Base-by-base conservation (phyloP, 2,888 invertebrate genomes). In the Lordiphosa fenestrarum region DNA sequence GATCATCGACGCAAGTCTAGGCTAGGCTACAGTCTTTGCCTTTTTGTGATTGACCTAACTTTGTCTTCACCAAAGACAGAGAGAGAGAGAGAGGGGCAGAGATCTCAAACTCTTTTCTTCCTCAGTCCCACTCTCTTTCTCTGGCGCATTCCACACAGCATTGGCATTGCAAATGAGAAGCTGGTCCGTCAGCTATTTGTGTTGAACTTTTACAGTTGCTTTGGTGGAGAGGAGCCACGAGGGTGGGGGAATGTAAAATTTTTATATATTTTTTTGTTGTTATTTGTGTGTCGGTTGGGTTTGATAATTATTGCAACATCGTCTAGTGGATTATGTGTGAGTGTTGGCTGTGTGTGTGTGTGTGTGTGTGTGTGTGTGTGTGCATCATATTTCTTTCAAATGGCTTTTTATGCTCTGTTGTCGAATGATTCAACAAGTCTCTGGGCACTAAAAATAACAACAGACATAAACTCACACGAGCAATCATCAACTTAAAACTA, bases 261-360 rank as follows among this genome's bases (percentile, higher is more conserved):
- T 41, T 6, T 44, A 30, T 30, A 9, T 30, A 9, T 30, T 7
- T 30, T 19, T 19, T 44, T 30, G 7, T 44, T 44, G 30, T 44
- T 40, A 23, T 19, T 40, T 21, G 19, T 44, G 44, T 44, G 44
- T 44, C 42, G 38, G 53, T 59, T 46, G 36, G 47, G 46, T 47
- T 71, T 74, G 80, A 73, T 74, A 80, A 69, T 73, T 75, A 73
- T 75, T 75, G 77, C 82, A 81, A 81, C 74, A 75, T 73, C 59
- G 52, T 41, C 13, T 5, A n/a, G 37, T 61, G 60, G 62, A 61
- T 44, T 25, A 41, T 38, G 10, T 62, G n/a, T 21, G 39, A 44
- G 40, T 50, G 36, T 19, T 19, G 19, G 19, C 19, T 36, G 41
- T 44, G 59, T 65, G 60, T 44, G 39, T 49, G 23, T 65, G 46